A percentile compares a stretch with the other conserved stretches of the same genome.
phyloP scores from a whole-genome alignment of 1,140 invertebrate species.

The Phenacoccus solenopsis region DNA sequence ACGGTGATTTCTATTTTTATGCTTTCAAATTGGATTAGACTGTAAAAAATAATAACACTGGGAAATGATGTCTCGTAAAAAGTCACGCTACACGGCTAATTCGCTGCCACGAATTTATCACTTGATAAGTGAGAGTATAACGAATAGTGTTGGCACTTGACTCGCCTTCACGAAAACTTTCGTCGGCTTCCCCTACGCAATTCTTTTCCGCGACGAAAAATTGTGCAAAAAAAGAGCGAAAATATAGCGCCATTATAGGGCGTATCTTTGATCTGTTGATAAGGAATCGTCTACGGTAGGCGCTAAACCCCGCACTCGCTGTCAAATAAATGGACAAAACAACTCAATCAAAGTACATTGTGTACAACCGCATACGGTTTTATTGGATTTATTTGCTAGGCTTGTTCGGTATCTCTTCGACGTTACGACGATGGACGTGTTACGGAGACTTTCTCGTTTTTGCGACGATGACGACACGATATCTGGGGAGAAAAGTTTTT shows the following conservation, averaged over 20 bases:
- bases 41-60: constrained; percentile 7
- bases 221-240: not conserved
- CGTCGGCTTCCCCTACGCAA: not conserved
- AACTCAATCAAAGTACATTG: not conserved
- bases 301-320: not conserved
- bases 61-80: not conserved
- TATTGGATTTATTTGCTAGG: not conserved
- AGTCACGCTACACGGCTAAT: not conserved
- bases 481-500: not conserved
- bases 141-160: too few species aligned
- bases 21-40: not conserved
- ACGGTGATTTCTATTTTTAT: not conserved
- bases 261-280: not conserved
- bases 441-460: not conserved
- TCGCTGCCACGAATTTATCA: not conserved
- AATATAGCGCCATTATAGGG: not conserved
- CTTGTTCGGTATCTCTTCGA: not conserved
- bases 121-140: not conserved
- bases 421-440: not conserved
- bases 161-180: too few species aligned
- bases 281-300: not conserved
- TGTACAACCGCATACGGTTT: not conserved
- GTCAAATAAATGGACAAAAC: not conserved
- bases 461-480: not conserved
- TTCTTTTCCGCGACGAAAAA: not conserved